Evolutionary conservation across 2,888 invertebrate genomes (phyloP).

Genomic region (Cancer borealis): DNA sequence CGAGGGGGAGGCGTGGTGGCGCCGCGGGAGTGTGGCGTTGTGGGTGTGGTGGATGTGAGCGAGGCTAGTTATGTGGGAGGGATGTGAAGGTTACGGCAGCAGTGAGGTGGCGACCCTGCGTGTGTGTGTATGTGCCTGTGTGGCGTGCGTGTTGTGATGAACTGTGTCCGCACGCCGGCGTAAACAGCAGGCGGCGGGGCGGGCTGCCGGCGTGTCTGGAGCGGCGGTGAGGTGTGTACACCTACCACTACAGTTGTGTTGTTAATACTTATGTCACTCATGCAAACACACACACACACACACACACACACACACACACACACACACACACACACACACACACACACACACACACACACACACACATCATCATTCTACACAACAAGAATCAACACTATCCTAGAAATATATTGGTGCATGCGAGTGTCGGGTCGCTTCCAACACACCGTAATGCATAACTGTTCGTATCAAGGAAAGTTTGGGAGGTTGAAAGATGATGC

Average conservation of each 20-base stretch:
- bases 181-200: not conserved
- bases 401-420: not conserved
- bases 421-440: not conserved
- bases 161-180: not conserved
- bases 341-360: no score
- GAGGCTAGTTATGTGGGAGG: slow-evolving; percentile 59
- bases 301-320: not conserved
- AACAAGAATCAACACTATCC: not conserved
- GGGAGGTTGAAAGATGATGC: not conserved
- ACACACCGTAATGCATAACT: not conserved
- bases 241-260: not conserved
- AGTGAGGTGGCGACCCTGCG: slow-evolving; percentile 25
- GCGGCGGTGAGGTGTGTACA: not conserved
- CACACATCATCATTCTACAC: not conserved
- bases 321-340: not conserved
- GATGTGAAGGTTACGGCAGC: slow-evolving; percentile 50
- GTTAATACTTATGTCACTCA: not conserved
- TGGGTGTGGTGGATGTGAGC: slow-evolving; percentile 35
- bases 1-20: slow-evolving; percentile 58
- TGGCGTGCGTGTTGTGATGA: not conserved
- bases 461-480: not conserved
- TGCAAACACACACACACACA: not conserved
- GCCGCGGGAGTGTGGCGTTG: slow-evolving; percentile 50
- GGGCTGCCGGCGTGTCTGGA: slow-evolving; percentile 7
- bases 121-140: slow-evolving; percentile 1